Base-by-base conservation (phyloP, 2,113 vertebrate genomes). In the Bungarus multicinctus region DNA sequence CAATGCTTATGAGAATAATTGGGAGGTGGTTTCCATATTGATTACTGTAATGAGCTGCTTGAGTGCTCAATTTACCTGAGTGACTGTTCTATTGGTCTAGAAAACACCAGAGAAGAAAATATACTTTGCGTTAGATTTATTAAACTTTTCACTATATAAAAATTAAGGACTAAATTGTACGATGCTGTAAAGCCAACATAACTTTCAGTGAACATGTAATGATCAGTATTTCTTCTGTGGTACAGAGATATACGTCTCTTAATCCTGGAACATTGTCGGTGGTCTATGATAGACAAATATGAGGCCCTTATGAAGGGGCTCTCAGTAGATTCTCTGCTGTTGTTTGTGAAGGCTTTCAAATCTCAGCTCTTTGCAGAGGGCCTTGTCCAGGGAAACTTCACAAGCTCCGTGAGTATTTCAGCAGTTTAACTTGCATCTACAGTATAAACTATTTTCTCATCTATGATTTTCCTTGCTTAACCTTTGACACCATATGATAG, bases 261-360 rank as follows among this genome's bases (percentile, higher is more conserved):
- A 96, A 98, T 99, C 91, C 96, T 99, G 93, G 98, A 99, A 86
- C 98, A 98, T 52, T 94, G 97, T 7, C 98, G 99, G n/a, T 99
- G 99, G 99, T 99, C 99, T 11, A 98, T 99, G 96, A 98, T 98
- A 1, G 98, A 99, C 94, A 99, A 99, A 97, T 99, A 99, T 93
- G 97, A 97, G 93, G 98, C 98, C 0, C 96, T 99, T 90, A 98
- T 97, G 95, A 98, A 97, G 7, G 98, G 98, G 4, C 97, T 99
- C 91, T 98, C 97, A 45, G 95, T 99, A 0, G 97, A 98, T 1
- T 95, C 98, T 85, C 98, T 99, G 93, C 97, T 98, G 1, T 95
- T 95, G 93, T 99, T 99, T 1, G 98, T 98, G 25, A 94, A 90
- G 9, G 97, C 96, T 81, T 98, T 99, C 96, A 99, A 99, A 94